Conservation (phyloP, 2,888 invertebrate species). For the Megalurothrips usitatus region DNA sequence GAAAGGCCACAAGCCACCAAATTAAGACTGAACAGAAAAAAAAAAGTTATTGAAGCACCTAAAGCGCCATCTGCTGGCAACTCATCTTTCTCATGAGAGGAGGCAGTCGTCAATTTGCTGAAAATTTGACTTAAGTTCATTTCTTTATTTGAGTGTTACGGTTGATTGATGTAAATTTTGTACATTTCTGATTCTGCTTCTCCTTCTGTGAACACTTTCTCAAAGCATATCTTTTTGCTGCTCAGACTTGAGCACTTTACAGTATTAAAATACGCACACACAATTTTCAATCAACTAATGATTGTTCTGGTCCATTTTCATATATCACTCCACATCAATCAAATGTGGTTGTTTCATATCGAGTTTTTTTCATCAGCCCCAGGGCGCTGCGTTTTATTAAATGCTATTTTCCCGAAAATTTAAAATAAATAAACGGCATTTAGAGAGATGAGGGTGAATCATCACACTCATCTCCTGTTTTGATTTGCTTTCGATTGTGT, state of each 20-base stretch:
- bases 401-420: too few relatives aligned
- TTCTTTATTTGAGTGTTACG: background rate
- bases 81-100: background rate
- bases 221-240: background rate
- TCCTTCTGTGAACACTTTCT: background rate
- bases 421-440: too few relatives aligned
- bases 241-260: background rate
- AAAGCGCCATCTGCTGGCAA: background rate
- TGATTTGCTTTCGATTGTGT: background rate
- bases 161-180: too few relatives aligned
- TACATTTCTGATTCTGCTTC: background rate
- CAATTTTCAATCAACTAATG: background rate
- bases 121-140: background rate
- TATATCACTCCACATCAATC: background rate
- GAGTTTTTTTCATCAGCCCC: too few relatives aligned
- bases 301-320: background rate
- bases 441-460: background rate
- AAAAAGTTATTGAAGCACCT: background rate
- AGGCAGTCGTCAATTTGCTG: background rate
- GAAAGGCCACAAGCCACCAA: background rate
- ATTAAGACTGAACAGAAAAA: slow-evolving; percentile 15
- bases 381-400: too few relatives aligned
- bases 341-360: background rate
- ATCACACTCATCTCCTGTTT: background rate
- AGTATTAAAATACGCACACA: slow-evolving; percentile 10